A percentile compares a stretch with the other conserved stretches of the same genome.
Conservation (phyloP, 2,113 vertebrate genomes). For the Struthidea cinerea region DNA sequence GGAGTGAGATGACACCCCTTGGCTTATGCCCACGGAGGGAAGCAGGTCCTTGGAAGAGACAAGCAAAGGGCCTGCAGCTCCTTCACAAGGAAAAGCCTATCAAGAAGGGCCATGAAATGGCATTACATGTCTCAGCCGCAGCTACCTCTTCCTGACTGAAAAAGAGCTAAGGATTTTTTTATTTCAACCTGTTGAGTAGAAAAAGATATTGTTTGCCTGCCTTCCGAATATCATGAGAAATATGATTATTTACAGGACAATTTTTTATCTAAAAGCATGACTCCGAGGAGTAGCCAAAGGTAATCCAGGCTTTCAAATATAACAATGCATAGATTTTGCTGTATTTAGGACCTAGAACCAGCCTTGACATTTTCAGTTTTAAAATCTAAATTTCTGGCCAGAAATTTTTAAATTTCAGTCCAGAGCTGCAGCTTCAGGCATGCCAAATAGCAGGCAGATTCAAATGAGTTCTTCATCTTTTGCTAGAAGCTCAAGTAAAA, state of each 20-base stretch:
- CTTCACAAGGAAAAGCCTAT: background rate
- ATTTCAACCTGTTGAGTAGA: background rate
- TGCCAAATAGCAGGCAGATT: background rate
- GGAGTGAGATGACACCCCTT: background rate
- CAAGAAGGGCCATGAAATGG: background rate
- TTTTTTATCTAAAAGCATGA: background rate
- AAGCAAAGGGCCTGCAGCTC: background rate
- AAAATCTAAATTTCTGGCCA: background rate
- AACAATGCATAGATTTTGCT: background rate
- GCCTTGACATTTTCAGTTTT: background rate
- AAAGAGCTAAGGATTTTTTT: background rate
- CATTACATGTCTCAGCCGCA: background rate
- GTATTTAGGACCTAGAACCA: background rate
- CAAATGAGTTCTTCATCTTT: background rate
- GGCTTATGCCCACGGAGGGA: rapidly evolving
- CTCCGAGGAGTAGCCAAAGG: background rate
- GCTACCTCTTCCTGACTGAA: background rate
- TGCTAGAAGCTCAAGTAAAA: background rate
- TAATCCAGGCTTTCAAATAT: background rate
- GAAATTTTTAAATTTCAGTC: background rate
- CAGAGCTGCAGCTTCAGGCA: background rate
- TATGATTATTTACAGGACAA: background rate
- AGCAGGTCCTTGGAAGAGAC: background rate
- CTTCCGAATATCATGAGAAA: background rate
- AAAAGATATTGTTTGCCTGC: background rate